Evolutionary conservation across 2,113 vertebrate species (phyloP), one percentile per base, ranked within the genome.

Genomic region (Suncus etruscus): DNA sequence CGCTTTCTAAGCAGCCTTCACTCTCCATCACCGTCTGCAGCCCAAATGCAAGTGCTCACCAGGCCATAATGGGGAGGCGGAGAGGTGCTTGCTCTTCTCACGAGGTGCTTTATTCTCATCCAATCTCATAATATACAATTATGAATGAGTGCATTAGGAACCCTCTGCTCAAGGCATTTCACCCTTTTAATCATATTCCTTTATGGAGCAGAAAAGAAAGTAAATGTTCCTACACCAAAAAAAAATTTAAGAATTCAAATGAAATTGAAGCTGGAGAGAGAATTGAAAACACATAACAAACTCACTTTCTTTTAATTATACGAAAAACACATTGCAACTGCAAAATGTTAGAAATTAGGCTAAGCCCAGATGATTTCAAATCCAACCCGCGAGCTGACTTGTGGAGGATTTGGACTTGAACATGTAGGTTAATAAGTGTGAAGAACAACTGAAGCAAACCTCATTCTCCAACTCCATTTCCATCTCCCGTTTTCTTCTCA

Each of bases 101-200:
- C 97, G 93, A 96, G 92, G 93, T 89, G 95, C 95, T 97, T 98
- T 96, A 95, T 97, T 97, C 96, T 96, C 94, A 97, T 97, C 58
- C 97, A 97, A 96, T 96, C 96, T 96, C 95, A 39, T 97, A 97
- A 97, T 92, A 94, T 79, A 61, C 83, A 83, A 65, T 93, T 91
- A 95, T 93, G 87, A 97, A 93, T 97, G 97, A 96, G 95, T 96
- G 94, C 92, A 84, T 96, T 96, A 96, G 82, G 93, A 97, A 87
- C 90, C 95, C 93, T 97, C 95, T 93, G 95, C 95, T 96, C 92
- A 96, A 93, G 95, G 95, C 95, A 94, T 95, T 97, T 98, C 96
- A 97, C 97, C 97, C 96, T 97, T 96, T 96, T 97, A 97, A 98
- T 98, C 97, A 97, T 96, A 96, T 95, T 97, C 94, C 88, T 90